Base-by-base conservation (phyloP, 2,888 invertebrate species). In the Trachelus tabidus region DNA sequence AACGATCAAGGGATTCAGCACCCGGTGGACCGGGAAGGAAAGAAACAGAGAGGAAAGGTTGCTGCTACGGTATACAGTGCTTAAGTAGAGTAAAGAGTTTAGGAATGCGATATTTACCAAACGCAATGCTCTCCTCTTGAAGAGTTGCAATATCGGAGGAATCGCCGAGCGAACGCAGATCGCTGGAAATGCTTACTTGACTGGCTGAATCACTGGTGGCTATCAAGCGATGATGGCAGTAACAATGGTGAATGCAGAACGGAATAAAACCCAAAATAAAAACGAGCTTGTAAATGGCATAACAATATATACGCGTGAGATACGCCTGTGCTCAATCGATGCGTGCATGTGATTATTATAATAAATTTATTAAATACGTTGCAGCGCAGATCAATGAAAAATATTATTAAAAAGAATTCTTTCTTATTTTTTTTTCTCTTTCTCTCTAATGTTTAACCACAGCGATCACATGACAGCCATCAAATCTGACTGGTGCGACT, bases 141-240 rank as follows among this genome's bases (percentile, higher is more conserved):
- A 91, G 89, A 80, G 91, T 90, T 80, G 89, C 87, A 87, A 89
- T 90, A 86, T 91, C 91, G 82, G 91, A 91, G 77, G 89, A 86
- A 84, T 91, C 91, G 80, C 90, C 89, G 81, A 91, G 90, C 83
- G 91, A 91, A 82, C 91, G 90, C 75, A 90, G 90, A 85, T 91
- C 91, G 86, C 91, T 91, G 89, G 91, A 91, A 90, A 91, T 91
- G 89, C 91, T 91, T 90, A 90, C 90, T 86, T 91, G 91, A 91
- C 91, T 91, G 89, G 91, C 88, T 83, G 91, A 89, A 88, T 91
- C 91, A 85, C 90, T 90, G 91, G 89, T 89, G 88, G 90, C 91
- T 91, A 90, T 86, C 87, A 89, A 91, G 90, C 89, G 87, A 88
- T 88, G 82, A 75, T 75, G 40, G 76, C 86, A 84, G 85, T 88